A percentile compares a stretch with the other conserved stretches of the same genome.
Conservation (phyloP, 1,140 invertebrate species). For the Hypothenemus hampei region DNA sequence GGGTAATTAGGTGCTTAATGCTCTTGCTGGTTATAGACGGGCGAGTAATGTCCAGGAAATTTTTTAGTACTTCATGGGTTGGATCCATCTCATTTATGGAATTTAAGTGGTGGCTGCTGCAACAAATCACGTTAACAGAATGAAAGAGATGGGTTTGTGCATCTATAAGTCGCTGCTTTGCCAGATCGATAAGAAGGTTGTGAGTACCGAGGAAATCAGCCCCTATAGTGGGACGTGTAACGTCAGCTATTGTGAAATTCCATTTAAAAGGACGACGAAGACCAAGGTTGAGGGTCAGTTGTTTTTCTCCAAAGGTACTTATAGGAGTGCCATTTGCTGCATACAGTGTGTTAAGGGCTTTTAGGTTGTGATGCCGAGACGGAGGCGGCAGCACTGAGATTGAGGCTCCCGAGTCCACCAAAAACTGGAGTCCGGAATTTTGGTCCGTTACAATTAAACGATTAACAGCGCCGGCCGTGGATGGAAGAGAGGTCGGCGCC, state of each 20-base stretch:
- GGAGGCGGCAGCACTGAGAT: background rate
- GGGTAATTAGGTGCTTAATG: background rate
- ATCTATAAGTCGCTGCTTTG: slow-evolving; percentile 33
- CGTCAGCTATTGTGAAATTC: slow-evolving; percentile 44
- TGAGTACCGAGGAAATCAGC: slow-evolving; percentile 43
- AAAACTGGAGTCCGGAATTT: background rate
- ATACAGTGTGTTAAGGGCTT: background rate
- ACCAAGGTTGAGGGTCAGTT: background rate
- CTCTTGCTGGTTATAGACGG: no score
- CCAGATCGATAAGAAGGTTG: slow-evolving; percentile 40
- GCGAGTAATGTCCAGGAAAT: background rate
- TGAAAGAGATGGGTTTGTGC: no score
- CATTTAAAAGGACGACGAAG: slow-evolving; percentile 34
- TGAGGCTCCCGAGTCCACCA: background rate
- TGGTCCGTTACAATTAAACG: background rate
- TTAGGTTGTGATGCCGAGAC: background rate
- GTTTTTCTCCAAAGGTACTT: background rate
- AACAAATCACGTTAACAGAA: no score
- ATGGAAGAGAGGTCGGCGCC: no score
- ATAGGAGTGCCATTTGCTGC: background rate
- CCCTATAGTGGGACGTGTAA: slow-evolving; percentile 42
- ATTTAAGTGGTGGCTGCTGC: no score
- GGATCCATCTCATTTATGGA: no score
- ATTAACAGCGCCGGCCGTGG: no score
- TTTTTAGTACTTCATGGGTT: background rate